Percentiles rank a stretch among this genome's conserved stretches.
Conservation (phyloP, 2,888 invertebrate species). For the Dione vanillae region DNA sequence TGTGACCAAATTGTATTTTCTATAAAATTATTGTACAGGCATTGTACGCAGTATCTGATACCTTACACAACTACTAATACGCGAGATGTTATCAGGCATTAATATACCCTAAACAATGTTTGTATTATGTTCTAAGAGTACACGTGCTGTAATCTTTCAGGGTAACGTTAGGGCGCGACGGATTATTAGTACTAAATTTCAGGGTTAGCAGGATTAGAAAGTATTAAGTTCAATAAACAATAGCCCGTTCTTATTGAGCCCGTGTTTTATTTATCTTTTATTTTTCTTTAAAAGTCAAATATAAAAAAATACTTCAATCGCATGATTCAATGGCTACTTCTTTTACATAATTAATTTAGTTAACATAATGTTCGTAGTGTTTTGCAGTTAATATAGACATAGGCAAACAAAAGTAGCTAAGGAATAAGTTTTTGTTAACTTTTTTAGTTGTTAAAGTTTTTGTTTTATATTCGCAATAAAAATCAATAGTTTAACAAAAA, state of each 20-base stretch:
- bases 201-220: slow-evolving; percentile 52
- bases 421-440: too few species aligned
- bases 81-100: neutral
- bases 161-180: slow-evolving; percentile 7
- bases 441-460: too few species aligned
- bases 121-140: neutral
- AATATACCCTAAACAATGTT: too few species aligned
- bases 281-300: neutral
- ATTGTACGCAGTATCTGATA: neutral
- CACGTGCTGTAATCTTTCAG: slow-evolving; percentile 3
- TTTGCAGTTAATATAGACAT: too few species aligned
- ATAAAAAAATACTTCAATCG: neutral
- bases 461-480: too few species aligned
- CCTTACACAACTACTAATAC: neutral
- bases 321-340: neutral
- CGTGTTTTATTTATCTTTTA: slow-evolving; percentile 40
- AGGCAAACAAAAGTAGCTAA: too few species aligned
- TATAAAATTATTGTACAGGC: neutral
- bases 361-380: too few species aligned
- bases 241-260: slow-evolving; percentile 29
- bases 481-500: neutral
- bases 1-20: neutral
- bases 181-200: slow-evolving; percentile 34
- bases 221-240: slow-evolving; percentile 47
- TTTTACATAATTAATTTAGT: too few species aligned